A percentile compares a stretch with the other conserved stretches of the same genome.
Conservation (phyloP, 2,113 vertebrate species). For the Benitochromis conjunctus region DNA sequence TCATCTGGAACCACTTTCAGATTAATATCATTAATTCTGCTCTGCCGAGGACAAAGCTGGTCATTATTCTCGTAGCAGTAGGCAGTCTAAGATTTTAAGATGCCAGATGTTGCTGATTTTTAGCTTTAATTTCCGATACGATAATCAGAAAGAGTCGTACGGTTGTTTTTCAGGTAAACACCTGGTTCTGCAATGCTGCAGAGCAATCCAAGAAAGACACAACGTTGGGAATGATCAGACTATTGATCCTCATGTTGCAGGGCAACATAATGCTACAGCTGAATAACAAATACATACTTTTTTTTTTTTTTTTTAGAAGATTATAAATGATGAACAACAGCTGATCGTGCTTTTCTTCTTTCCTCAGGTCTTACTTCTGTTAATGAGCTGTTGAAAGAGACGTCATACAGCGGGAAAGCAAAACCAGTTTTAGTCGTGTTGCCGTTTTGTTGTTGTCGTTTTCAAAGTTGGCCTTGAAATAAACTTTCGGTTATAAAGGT, state of each 20-base stretch:
- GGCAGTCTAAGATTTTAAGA: not conserved
- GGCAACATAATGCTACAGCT: not conserved
- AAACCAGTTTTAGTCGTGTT: not conserved
- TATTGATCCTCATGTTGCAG: not conserved
- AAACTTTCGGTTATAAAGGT: not conserved
- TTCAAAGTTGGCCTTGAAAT: not conserved
- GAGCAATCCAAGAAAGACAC: not conserved
- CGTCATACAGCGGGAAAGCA: accelerated
- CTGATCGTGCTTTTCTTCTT: not conserved
- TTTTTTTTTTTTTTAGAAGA: too few species aligned
- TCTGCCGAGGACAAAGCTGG: not conserved
- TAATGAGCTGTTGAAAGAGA: not conserved
- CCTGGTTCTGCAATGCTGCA: not conserved
- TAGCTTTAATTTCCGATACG: not conserved
- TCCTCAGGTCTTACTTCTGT: not conserved
- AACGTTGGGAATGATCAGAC: not conserved
- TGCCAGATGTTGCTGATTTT: not conserved
- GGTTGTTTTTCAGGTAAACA: not conserved
- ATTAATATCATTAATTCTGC: not conserved
- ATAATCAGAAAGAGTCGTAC: not conserved
- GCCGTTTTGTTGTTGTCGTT: not conserved
- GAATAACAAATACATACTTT: not conserved
- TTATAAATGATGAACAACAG: not conserved
- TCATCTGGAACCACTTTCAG: not conserved
- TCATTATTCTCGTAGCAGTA: not conserved